Conservation (phyloP, 2,888 invertebrate genomes). For the Athrips mouffetella region DNA sequence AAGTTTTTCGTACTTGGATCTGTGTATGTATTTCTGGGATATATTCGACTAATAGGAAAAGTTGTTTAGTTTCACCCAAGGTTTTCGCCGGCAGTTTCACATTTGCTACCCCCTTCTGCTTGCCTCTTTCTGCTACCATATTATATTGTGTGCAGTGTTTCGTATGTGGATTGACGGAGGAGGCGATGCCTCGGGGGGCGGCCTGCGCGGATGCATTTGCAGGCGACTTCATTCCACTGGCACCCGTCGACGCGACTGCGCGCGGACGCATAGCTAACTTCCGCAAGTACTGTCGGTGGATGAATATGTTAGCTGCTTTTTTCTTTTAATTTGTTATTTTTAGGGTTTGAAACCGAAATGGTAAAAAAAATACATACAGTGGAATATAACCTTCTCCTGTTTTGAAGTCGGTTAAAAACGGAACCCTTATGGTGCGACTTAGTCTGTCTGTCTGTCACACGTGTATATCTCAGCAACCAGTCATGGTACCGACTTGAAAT, state of each 20-base stretch:
- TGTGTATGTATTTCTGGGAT: too few relatives aligned
- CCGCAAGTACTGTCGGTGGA: constrained; percentile 51
- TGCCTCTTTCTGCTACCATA: too few relatives aligned
- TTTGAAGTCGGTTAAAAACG: too few relatives aligned
- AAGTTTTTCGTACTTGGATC: too few relatives aligned
- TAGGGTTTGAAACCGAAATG: too few relatives aligned
- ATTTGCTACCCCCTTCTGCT: background rate
- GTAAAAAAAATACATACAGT: too few relatives aligned
- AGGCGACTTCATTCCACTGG: constrained; percentile 48
- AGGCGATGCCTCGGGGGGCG: constrained; percentile 39
- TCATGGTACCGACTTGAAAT: too few relatives aligned
- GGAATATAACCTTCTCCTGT: too few relatives aligned
- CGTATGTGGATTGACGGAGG: constrained; percentile 47
- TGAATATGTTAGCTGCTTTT: constrained; percentile 43
- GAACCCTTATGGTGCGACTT: too few relatives aligned
- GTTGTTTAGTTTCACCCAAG: background rate
- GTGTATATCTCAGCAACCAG: too few relatives aligned
- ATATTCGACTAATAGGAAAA: background rate
- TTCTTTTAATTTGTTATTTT: background rate
- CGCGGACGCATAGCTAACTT: constrained; percentile 39
- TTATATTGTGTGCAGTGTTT: constrained; percentile 51
- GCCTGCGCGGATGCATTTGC: constrained; percentile 56
- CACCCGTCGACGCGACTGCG: constrained; percentile 44
- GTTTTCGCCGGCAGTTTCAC: background rate
- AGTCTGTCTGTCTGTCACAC: too few relatives aligned